Evolutionary conservation across 2,888 invertebrate species (phyloP).

Genomic region (Ormyrus rosae): DNA sequence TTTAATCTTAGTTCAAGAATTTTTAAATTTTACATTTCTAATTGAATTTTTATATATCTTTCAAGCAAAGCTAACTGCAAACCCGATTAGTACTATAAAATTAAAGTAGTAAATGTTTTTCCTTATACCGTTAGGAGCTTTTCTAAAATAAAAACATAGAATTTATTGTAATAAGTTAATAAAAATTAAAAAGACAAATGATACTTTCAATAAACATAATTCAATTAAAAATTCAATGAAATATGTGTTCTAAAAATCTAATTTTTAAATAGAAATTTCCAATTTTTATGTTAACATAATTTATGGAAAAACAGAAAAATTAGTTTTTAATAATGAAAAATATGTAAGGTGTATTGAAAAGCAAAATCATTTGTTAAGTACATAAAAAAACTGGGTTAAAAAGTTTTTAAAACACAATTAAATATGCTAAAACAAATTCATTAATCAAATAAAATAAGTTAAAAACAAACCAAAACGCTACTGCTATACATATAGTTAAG

Average conservation of each 20-base stretch:
- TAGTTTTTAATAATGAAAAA: background rate
- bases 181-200: no score
- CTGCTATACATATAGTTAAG: constrained; percentile 34
- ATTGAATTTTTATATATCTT: no score
- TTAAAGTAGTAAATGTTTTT: no score
- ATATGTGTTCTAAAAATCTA: background rate
- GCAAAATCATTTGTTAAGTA: constrained; percentile 25
- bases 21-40: no score
- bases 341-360: background rate
- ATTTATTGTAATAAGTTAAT: no score
- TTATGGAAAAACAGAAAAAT: no score
- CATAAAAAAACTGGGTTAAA: constrained; percentile 25
- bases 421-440: constrained; percentile 22
- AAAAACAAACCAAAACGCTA: constrained; percentile 42
- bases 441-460: constrained; percentile 23
- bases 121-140: no score
- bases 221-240: constrained; percentile 3
- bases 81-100: no score
- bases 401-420: constrained; percentile 23
- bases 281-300: no score
- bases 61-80: no score
- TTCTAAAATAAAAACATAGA: no score
- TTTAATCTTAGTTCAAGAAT: background rate
- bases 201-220: background rate
- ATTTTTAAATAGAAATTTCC: no score